These are phyloP conservation scores for Morpho achilles DNA, from an alignment of 2,888 invertebrate genomes.

Conservation along the genomic window DNA sequence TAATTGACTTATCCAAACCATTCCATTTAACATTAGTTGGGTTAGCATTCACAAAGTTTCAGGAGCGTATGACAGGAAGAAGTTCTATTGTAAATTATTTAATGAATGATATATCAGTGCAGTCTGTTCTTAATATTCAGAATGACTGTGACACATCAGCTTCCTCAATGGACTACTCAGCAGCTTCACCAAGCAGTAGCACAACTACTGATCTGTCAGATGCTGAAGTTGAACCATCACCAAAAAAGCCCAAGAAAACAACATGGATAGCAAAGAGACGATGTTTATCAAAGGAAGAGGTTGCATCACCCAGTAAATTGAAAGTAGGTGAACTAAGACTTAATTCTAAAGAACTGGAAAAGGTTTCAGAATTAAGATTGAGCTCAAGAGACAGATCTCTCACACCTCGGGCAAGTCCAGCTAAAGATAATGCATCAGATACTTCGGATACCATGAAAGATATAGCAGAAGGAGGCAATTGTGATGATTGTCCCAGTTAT, in stretches of 20 bases:
- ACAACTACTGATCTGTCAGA: slow-evolving; percentile 81
- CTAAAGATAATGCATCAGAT: slow-evolving; percentile 63
- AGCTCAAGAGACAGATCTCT: slow-evolving; percentile 67
- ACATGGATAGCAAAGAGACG: slow-evolving; percentile 72
- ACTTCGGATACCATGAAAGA: slow-evolving; percentile 65
- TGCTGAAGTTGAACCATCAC: slow-evolving; percentile 85
- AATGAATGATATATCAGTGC: slow-evolving; percentile 88
- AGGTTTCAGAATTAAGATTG: slow-evolving; percentile 67
- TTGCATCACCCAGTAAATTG: slow-evolving; percentile 84
- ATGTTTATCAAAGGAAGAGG: slow-evolving; percentile 70
- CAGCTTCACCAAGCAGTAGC: slow-evolving; percentile 69
- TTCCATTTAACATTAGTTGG: slow-evolving; percentile 90
- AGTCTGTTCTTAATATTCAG: slow-evolving; percentile 84
- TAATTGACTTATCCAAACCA: slow-evolving; percentile 84
- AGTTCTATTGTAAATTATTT: slow-evolving; percentile 87
- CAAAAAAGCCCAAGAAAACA: slow-evolving; percentile 83
- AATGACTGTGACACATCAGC: slow-evolving; percentile 74
- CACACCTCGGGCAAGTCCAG: slow-evolving; percentile 69
- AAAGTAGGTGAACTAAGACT: slow-evolving; percentile 83
- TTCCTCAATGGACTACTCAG: slow-evolving; percentile 70
- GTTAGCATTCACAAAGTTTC: slow-evolving; percentile 90
- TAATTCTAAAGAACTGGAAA: slow-evolving; percentile 81
- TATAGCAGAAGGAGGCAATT: slow-evolving; percentile 53
- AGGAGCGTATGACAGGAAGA: slow-evolving; percentile 83
- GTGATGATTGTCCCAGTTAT: slow-evolving; percentile 81